Conservation (phyloP, 2,113 vertebrate species). For the Thalassarche chlororhynchos region DNA sequence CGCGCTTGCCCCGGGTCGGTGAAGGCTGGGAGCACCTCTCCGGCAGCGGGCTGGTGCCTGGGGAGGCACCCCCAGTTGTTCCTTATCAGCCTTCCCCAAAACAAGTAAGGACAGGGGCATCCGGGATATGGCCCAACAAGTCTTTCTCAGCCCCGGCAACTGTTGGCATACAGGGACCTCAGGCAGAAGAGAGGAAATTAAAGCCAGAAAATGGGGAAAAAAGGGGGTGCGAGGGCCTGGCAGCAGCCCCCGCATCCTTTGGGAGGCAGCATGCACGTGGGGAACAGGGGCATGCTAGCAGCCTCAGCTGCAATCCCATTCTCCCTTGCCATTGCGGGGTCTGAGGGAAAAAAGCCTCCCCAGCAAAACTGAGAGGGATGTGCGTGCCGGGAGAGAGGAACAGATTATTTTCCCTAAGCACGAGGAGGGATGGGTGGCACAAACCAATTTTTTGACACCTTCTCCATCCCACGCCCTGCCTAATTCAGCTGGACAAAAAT, state of each 20-base stretch:
- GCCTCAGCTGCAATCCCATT: background rate
- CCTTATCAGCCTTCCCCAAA: slow-evolving; percentile 31
- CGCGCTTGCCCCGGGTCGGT: rapidly evolving
- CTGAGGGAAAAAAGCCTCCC: background rate
- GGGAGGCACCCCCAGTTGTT: background rate
- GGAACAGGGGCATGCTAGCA: rapidly evolving
- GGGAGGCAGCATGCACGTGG: background rate
- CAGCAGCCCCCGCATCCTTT: background rate
- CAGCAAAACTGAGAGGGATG: background rate
- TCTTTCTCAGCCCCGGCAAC: background rate
- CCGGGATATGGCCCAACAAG: slow-evolving; percentile 7
- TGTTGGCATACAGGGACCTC: background rate
- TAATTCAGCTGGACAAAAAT: background rate
- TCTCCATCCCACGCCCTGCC: background rate
- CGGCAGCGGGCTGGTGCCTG: background rate
- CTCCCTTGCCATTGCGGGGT: rapidly evolving
- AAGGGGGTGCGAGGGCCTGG: background rate
- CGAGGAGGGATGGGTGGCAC: background rate
- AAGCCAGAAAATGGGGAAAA: background rate
- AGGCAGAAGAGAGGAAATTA: background rate
- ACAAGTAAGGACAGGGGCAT: slow-evolving; percentile 47
- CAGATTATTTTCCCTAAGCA: background rate
- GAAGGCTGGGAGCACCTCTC: background rate
- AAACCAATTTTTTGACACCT: background rate
- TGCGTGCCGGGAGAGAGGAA: background rate